Conservation (phyloP, 2,113 vertebrate species). For the Nannobrachium achirus region DNA sequence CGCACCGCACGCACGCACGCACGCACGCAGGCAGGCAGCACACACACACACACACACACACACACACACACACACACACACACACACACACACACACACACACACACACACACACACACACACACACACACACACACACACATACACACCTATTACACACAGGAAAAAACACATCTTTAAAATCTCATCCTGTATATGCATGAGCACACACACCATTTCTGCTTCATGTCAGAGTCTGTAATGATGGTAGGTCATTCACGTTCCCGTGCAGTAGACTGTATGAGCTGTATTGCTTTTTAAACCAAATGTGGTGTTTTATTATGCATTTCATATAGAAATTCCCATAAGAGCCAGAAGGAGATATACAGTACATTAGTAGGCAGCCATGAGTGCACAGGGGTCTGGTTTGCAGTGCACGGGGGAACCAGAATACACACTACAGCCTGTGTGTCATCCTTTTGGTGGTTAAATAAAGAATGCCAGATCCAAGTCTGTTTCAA, state of each 20-base stretch:
- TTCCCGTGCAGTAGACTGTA: neutral
- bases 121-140: neutral
- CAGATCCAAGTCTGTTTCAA: too few species aligned
- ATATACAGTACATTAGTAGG: neutral
- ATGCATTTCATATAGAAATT: neutral
- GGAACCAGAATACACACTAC: neutral
- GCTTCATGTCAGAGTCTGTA: neutral
- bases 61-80: neutral
- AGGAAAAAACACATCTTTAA: neutral
- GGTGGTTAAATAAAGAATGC: too few species aligned
- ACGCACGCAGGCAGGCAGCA: neutral
- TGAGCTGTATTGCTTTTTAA: neutral
- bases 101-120: neutral
- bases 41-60: neutral
- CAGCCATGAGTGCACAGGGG: neutral
- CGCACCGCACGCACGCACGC: too few species aligned
- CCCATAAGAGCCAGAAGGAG: neutral
- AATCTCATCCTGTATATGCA: neutral
- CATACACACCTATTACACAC: neutral
- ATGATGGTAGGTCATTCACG: neutral
- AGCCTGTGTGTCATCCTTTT: too few species aligned
- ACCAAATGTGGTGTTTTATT: neutral
- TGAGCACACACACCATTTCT: neutral
- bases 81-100: neutral
- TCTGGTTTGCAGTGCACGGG: neutral